Conservation (phyloP, 2,797 vertebrate species). For the Nannoperca australis region DNA sequence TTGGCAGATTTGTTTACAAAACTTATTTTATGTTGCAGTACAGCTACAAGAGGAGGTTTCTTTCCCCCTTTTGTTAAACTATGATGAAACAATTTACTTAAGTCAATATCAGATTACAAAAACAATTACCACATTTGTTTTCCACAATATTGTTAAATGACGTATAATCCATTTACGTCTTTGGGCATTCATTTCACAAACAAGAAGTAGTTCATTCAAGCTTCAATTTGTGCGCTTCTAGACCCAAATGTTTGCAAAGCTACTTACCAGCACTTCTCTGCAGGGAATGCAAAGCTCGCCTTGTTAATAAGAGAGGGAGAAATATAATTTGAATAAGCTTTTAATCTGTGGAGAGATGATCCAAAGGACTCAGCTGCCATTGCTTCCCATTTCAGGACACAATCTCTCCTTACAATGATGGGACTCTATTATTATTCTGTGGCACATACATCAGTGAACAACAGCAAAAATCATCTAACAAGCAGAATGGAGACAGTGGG, state of each 20-base stretch:
- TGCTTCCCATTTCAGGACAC: conserved; percentile 70
- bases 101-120: conserved; percentile 69
- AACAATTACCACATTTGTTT: conserved; percentile 72
- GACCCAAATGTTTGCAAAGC: conserved; percentile 80
- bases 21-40: conserved; percentile 19
- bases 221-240: conserved; percentile 69
- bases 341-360: conserved; percentile 82
- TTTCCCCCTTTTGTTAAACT: conserved; percentile 13
- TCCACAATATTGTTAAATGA: conserved; percentile 56
- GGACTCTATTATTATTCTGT: conserved; percentile 72
- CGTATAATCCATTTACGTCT: conserved; percentile 74
- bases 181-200: conserved; percentile 71
- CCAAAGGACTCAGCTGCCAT: conserved; percentile 71
- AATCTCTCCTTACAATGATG: conserved; percentile 72
- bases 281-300: conserved; percentile 68
- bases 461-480: conserved; percentile 49
- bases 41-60: background rate
- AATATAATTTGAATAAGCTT: conserved; percentile 83
- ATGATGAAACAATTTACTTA: conserved; percentile 48
- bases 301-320: conserved; percentile 74
- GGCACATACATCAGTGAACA: conserved; percentile 67
- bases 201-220: conserved; percentile 70
- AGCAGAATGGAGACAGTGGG: conserved; percentile 48
- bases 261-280: conserved; percentile 76
- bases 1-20: conserved; percentile 21